phyloP scores from a whole-genome alignment of 2,888 invertebrate genomes.

The Caenorhabditis angaria region DNA sequence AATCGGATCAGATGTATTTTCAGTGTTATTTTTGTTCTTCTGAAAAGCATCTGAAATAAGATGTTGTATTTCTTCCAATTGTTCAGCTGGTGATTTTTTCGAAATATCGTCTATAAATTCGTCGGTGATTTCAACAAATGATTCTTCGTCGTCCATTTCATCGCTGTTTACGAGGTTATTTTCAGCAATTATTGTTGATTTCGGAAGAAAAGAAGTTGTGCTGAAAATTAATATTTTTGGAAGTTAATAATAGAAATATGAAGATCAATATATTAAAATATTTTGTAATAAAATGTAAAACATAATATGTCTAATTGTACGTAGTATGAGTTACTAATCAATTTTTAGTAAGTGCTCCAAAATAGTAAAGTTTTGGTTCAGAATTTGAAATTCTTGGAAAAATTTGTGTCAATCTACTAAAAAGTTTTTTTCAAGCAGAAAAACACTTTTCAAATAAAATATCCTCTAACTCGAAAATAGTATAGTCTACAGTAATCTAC shows the following conservation, averaged over 20 bases:
- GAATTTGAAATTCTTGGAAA: too few relatives aligned
- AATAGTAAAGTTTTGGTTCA: too few relatives aligned
- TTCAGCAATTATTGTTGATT: conserved; percentile 26
- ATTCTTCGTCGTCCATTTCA: conserved; percentile 13
- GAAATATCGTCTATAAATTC: not conserved
- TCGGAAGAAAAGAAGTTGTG: conserved; percentile 3
- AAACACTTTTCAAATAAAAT: not conserved
- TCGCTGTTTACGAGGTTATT: conserved; percentile 33
- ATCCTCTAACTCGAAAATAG: conserved; percentile 8
- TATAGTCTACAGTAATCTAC: not conserved
- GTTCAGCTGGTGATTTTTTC: not conserved
- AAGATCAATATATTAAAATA: too few relatives aligned
- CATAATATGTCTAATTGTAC: too few relatives aligned
- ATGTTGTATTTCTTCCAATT: conserved; percentile 18
- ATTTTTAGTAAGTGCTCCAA: too few relatives aligned
- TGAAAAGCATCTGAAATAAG: conserved; percentile 20
- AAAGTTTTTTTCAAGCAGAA: not conserved
- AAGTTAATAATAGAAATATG: too few relatives aligned
- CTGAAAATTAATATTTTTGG: conserved; percentile 1
- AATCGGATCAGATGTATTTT: not conserved
- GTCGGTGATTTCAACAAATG: conserved; percentile 18
- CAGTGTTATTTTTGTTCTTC: not conserved
- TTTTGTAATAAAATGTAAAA: too few relatives aligned
- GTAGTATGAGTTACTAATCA: too few relatives aligned
- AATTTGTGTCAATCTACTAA: not conserved